Evolutionary conservation across 2,888 invertebrate genomes (phyloP), one percentile per base, ranked within the genome.

Genomic region (Drosophila diplacantha): DNA sequence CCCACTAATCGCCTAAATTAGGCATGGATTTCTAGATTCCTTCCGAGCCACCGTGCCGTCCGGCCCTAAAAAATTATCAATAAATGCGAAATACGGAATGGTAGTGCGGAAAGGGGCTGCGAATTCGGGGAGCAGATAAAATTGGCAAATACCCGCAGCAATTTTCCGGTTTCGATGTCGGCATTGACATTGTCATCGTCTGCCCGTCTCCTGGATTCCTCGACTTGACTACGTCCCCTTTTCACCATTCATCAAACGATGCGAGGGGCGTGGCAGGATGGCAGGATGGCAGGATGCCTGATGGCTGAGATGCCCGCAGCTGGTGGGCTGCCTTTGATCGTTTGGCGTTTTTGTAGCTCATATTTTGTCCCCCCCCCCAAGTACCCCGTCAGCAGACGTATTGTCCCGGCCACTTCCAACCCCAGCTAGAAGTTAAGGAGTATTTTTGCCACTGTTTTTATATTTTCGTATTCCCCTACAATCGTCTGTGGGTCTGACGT

Each of bases 1-100:
- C 69, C 60, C 71, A 71, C 72, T 76, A 82, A 80, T 77, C 77
- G 72, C 65, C 75, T 81, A 85, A 87, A 87, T 87, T 87, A 87
- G 85, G 75, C 77, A 83, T 76, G 83, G 84, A 80, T 73, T 73
- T 69, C 60, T 55, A 52, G 32, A 22, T 38, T 41, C 26, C 37
- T 9, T 24, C 41, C 5, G 18, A 18, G 41, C 34, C 20, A 9
- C 18, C 32, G 44, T 12, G 22, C 20, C 29, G 14, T 7, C 16
- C 60, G 71, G 49, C 53, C 72, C 54, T 71, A 71, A 77, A 79
- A 79, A 74, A 72, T 78, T 74, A 79, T 74, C 83, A 75, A 83
- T 74, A 73, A 75, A 47, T 58, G 61, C 35, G 47, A 56, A 52
- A 51, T 43, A 60, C 55, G 41, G 8, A 29, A 9, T 29, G 18